A percentile compares a stretch with the other conserved stretches of the same genome.
Conservation (phyloP, 2,797 vertebrate species). For the Taenioides sp. region DNA sequence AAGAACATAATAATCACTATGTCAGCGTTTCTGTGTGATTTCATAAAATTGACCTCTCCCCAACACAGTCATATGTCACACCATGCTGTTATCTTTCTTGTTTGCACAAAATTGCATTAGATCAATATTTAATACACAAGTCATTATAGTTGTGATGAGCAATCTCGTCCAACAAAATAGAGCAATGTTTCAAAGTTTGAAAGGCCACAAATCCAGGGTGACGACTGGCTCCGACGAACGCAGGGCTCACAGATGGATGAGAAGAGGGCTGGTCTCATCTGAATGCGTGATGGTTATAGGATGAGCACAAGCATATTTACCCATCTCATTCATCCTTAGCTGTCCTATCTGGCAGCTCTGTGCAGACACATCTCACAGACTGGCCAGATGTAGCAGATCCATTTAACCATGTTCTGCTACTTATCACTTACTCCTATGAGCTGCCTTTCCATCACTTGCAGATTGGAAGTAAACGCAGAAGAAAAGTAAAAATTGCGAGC, state of each 20-base stretch:
- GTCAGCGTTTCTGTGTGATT: not conserved
- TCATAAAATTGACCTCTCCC: not conserved
- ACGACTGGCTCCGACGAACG: not conserved
- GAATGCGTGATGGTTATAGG: slow-evolving; percentile 59
- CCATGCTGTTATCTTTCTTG: not conserved
- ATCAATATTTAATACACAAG: slow-evolving; percentile 17
- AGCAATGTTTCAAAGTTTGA: slow-evolving; percentile 14
- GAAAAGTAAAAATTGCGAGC: not conserved
- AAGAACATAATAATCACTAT: too few species aligned
- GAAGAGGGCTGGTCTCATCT: slow-evolving; percentile 59
- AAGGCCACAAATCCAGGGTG: slow-evolving; percentile 12
- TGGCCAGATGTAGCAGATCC: slow-evolving; percentile 59
- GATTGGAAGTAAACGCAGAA: not conserved
- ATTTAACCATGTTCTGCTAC: slow-evolving; percentile 49
- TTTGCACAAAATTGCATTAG: slow-evolving; percentile 6
- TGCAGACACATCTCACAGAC: slow-evolving; percentile 49
- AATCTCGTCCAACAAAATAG: slow-evolving; percentile 13
- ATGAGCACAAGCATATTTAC: slow-evolving; percentile 69
- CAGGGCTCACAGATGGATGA: slow-evolving; percentile 23
- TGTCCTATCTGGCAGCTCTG: slow-evolving; percentile 53
- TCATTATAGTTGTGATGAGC: slow-evolving; percentile 12
- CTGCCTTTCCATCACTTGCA: slow-evolving; percentile 6
- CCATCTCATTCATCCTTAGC: slow-evolving; percentile 73
- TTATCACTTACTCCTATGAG: slow-evolving; percentile 39
- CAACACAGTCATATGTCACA: not conserved